Base-by-base conservation (phyloP, 2,888 invertebrate species). In the Acrocera orbiculus region DNA sequence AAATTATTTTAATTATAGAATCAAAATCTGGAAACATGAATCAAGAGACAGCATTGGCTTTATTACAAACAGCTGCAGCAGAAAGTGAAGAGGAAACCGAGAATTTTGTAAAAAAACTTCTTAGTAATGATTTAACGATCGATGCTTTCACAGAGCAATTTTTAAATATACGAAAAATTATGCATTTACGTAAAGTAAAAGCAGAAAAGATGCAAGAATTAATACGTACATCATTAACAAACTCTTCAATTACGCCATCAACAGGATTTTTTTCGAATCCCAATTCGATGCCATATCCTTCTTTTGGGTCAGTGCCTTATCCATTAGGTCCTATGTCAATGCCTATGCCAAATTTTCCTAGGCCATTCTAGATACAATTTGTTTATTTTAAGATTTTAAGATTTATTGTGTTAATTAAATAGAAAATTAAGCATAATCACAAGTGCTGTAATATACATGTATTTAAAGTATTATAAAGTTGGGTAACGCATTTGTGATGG, bases 61-160 rank as follows among this genome's bases (percentile, higher is more conserved):
- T 93, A 29, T 64, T 96, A 10, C 87, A 92, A 65, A 78, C 92
- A 8, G 80, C 89, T 9, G 82, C 90, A 16, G 85, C 89, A 20
- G 82, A 92, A 63, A 76, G 80, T 34, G 96, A 96, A 56, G 93
- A 95, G 52, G 76, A 86, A 51, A 85, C 92, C 0, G 96, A 96
- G 62, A 69, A 68, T 40, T 55, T 80, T 27, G 78, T 86, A 0
- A 77, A 83, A 48, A 70, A 76, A 43, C 90, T 93, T 50, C 65
- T 87, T 23, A 70, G 75, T 10, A 57, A 45, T 23, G 72, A 73
- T 51, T 56, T 64, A 3, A 72, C 76, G 34, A 64, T 80, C 6
- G 95, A 93, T 14, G 71, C 75, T 39, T 96, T 93, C 53, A 61
- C 93, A 4, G 81, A 83, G 39, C 72, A 81, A 37, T 96, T 90